Base-by-base conservation (phyloP, 2,888 invertebrate species). In the Polymixis flavicincta region DNA sequence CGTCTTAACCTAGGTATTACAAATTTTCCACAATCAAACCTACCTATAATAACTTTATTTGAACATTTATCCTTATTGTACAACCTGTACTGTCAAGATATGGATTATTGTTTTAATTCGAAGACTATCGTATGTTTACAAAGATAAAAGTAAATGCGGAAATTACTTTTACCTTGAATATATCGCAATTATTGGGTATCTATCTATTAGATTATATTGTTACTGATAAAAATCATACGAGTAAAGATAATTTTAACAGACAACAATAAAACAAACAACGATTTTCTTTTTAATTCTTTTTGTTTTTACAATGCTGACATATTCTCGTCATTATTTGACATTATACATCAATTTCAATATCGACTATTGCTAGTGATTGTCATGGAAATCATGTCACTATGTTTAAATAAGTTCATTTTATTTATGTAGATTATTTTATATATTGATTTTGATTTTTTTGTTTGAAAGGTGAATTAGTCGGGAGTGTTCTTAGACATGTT, bases 71-170 rank as follows among this genome's bases (percentile, higher is more conserved):
- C 42, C 48, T 74, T 61, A 73, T 63, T 52, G 61, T 52, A 74
- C 32, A 63, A 50, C 22, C 22, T 80, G 57, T 14, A 32, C 17
- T 45, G 48, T 54, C 52, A 50, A 60, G 52, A 75, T 78, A 64
- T 64, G 11, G 2, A 14, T 45, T 45, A 63, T 37, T 42, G 11
- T 52, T 60, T 25, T 37, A 65, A 69, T 61, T 65, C 78, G 5
- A 22, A 68, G 28, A 78, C 83, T 59, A 64, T 55, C 9, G 19
- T 17, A 61, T 82, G 65, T 82, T 70, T 55, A 82, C 48, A 78
- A 55, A 66, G 83, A 82, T 71, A 71, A 82, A 65, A 22, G 17
- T 70, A 13, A 57, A 78, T 37, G 37, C 57, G 78, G 80, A 78
- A 63, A 78, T 63, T n/a, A 71, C 32, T 14, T 48, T 80, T 71